Evolutionary conservation across 2,797 vertebrate species (phyloP), one percentile per base, ranked within the genome.

Genomic region (Acanthiza pusilla): DNA sequence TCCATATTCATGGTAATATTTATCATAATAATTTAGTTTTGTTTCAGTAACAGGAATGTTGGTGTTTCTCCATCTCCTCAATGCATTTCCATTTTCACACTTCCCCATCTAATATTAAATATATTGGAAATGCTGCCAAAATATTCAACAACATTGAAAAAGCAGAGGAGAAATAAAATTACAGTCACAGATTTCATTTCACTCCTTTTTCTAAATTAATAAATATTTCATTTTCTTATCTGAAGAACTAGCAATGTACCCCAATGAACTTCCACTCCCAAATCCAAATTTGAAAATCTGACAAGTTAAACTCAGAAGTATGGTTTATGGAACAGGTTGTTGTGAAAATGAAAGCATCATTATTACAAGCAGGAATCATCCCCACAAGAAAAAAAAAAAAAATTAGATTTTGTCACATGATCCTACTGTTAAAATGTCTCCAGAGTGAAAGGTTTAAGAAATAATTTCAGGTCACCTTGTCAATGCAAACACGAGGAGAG

Each of bases 1-100:
- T 96, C 93, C 91, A 88, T 96, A 96, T 93, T 91, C 79, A 82
- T 94, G 86, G 83, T 73, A 93, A 78, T 75, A 96, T 96, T 96
- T 96, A 68, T 94, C 75, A 94, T 87, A 89, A 93, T 94, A 95
- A 97, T 94, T 96, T 88, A 71, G 75, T 86, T 95, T 94, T 95
- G 85, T 94, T 94, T 88, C 89, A 91, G 92, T 85, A 90, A 91
- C 43, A 51, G 79, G 62, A 90, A 88, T 71, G 74, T 88, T 83
- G 70, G 57, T 87, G 77, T 34, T 95, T 88, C 91, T 96, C 81
- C 82, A 82, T 90, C 94, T 86, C 88, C 75, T n/a, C 26, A 17
- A 25, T 34, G 43, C 22, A 77, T 96, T 96, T 96, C 88, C 62
- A 93, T 94, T 95, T 97, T 92, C 93, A 95, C 91, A 83, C 90